Evolutionary conservation across 2,113 vertebrate genomes (phyloP).

Genomic region (Synchiropus splendidus): DNA sequence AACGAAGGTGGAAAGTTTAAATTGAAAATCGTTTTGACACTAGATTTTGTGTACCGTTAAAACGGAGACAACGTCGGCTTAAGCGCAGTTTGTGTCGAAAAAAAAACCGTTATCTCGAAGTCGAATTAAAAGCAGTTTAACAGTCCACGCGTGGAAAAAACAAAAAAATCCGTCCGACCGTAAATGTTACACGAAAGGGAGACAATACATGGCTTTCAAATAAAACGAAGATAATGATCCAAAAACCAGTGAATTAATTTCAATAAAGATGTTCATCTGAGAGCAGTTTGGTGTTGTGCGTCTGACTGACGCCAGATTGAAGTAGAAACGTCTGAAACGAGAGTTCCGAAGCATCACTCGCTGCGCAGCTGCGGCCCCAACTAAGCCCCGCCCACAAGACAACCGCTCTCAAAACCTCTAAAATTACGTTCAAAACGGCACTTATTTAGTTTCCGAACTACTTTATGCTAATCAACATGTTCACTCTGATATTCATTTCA

Average conservation of each 20-base stretch:
- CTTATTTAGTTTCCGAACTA: too few species aligned
- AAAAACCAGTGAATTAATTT: too few species aligned
- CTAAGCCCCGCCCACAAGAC: background rate
- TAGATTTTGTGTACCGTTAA: too few species aligned
- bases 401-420: too few species aligned
- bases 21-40: background rate
- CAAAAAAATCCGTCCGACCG: conserved; percentile 30
- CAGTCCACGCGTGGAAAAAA: conserved; percentile 8
- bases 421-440: too few species aligned
- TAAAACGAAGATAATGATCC: too few species aligned
- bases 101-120: conserved; percentile 2
- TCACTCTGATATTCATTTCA: too few species aligned
- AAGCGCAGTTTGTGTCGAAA: too few species aligned
- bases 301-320: conserved; percentile 67
- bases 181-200: conserved; percentile 40
- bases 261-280: background rate
- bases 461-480: too few species aligned
- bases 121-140: too few species aligned
- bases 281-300: conserved; percentile 41
- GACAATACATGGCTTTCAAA: background rate
- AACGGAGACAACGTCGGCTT: too few species aligned
- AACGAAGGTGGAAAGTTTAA: conserved; percentile 21
- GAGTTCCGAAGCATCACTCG: conserved; percentile 55
- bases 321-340: conserved; percentile 66
- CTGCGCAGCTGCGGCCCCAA: conserved; percentile 26